These are phyloP conservation scores for Cyanoderma ruficeps DNA, from an alignment of 2,113 vertebrate species.

Conservation along the genomic window DNA sequence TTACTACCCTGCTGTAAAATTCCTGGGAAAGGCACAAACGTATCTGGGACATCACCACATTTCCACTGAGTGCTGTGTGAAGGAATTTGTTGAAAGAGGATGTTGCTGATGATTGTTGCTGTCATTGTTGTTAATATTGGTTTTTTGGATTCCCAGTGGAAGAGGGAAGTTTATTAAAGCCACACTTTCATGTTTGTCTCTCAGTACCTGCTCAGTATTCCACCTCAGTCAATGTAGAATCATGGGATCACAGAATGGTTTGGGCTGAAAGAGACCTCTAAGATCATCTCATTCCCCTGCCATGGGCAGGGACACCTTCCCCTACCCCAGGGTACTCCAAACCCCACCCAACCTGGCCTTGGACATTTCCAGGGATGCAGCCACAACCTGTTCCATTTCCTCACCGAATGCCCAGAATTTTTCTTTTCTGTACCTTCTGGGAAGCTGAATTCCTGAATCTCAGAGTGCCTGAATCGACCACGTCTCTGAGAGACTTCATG, in stretches of 20 bases:
- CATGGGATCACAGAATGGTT: neutral
- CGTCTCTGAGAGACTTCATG: neutral
- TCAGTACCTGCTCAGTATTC: neutral
- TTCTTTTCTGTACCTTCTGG: neutral
- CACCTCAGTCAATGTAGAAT: neutral
- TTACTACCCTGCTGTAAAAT: neutral
- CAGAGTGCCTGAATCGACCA: neutral
- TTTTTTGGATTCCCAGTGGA: neutral
- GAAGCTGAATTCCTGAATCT: neutral
- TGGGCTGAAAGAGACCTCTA: neutral
- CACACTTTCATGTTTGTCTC: neutral
- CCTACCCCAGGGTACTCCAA: neutral
- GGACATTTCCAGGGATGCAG: neutral
- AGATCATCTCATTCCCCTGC: too few species aligned
- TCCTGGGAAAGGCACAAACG: neutral
- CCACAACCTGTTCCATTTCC: neutral
- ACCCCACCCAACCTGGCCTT: fast-evolving
- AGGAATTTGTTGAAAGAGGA: neutral
- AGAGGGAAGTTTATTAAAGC: neutral
- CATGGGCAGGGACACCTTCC: neutral
- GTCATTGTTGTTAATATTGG: neutral
- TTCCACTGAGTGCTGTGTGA: neutral
- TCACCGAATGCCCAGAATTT: neutral
- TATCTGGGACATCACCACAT: neutral
- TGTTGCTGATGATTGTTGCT: neutral